Evolutionary conservation across 2,888 invertebrate genomes (phyloP).

Genomic region (Baccha elongata): DNA sequence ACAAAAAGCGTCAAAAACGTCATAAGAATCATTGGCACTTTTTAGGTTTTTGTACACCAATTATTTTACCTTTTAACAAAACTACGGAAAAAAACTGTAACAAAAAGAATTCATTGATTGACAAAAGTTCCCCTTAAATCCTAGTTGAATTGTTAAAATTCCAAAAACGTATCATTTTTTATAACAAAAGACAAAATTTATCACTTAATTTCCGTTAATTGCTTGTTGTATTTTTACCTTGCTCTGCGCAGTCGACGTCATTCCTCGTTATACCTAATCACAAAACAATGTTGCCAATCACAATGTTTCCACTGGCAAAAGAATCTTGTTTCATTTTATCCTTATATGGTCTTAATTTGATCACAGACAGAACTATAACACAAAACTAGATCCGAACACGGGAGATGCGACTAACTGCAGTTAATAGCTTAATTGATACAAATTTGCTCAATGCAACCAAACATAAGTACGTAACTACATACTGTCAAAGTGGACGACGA

Average conservation of each 20-base stretch:
- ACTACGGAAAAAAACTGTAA: too few species aligned
- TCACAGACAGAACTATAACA: constrained; percentile 44
- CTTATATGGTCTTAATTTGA: constrained; percentile 58
- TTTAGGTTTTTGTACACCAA: too few species aligned
- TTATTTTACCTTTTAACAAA: background rate
- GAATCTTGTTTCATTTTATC: constrained; percentile 43
- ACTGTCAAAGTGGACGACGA: constrained; percentile 42
- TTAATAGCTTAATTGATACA: constrained; percentile 73
- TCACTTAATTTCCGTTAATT: constrained; percentile 32
- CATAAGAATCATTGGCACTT: too few species aligned
- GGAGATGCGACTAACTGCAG: constrained; percentile 35
- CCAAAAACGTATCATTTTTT: constrained; percentile 2
- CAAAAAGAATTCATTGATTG: constrained; percentile 29
- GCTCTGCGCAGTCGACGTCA: constrained; percentile 2
- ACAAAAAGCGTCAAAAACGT: too few species aligned
- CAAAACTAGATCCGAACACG: constrained; percentile 55
- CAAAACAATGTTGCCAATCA: constrained; percentile 64
- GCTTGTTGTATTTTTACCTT: constrained; percentile 7
- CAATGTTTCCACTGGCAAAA: constrained; percentile 31
- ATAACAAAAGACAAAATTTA: constrained; percentile 28
- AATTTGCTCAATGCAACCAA: constrained; percentile 66
- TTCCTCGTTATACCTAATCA: constrained; percentile 37
- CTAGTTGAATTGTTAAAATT: background rate
- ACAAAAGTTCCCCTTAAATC: background rate
- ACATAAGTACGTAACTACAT: constrained; percentile 39